phyloP scores from a whole-genome alignment of 2,888 invertebrate genomes.

The Caenorhabditis angaria region DNA sequence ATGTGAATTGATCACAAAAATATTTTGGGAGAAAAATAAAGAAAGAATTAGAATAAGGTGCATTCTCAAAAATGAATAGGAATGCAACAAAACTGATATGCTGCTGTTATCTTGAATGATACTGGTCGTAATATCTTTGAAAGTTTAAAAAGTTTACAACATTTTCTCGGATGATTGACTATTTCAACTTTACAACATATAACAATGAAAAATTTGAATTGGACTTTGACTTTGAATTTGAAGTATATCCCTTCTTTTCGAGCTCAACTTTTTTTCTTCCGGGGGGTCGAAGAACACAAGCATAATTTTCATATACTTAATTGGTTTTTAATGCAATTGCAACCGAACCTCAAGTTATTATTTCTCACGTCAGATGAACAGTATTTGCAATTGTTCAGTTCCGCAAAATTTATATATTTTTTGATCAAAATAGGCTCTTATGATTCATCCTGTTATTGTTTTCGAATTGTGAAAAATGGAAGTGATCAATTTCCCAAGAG shows the following conservation, averaged over 20 bases:
- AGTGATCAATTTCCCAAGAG: not conserved
- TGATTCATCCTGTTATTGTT: not conserved
- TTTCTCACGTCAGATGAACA: not conserved
- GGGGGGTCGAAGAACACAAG: too few relatives aligned
- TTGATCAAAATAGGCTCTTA: not conserved
- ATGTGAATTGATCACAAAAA: slow-evolving; percentile 24
- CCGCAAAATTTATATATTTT: not conserved
- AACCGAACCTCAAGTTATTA: too few relatives aligned
- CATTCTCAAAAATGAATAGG: not conserved
- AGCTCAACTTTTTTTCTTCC: too few relatives aligned
- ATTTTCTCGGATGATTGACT: not conserved
- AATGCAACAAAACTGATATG: not conserved
- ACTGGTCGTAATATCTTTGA: slow-evolving; percentile 12
- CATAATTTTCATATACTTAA: too few relatives aligned
- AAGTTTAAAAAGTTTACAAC: slow-evolving; percentile 4
- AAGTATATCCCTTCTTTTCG: too few relatives aligned
- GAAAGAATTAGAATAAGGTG: not conserved
- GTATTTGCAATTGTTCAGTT: not conserved
- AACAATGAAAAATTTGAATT: too few relatives aligned
- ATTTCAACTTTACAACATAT: not conserved
- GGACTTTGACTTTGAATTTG: too few relatives aligned
- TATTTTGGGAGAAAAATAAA: too few relatives aligned
- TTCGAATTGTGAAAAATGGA: not conserved
- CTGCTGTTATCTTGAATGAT: slow-evolving; percentile 46
- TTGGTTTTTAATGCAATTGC: too few relatives aligned